These are phyloP conservation scores for Cotesia vestalis DNA, from an alignment of 1,140 invertebrate genomes.

Conservation along the genomic window DNA sequence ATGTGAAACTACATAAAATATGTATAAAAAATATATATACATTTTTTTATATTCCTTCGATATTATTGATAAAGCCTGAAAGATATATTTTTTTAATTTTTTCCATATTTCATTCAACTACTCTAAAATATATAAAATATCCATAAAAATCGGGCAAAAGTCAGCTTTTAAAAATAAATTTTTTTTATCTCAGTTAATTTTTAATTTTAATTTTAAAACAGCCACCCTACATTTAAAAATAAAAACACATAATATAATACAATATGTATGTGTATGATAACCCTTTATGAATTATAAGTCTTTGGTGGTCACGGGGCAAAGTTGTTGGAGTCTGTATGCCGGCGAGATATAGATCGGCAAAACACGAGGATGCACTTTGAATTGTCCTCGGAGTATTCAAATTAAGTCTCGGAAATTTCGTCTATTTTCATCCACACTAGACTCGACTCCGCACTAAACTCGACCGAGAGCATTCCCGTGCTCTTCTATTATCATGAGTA, in stretches of 20 bases:
- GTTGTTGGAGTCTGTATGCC: constrained; percentile 22
- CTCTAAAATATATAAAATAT: too few relatives aligned
- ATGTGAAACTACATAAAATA: too few relatives aligned
- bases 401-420: constrained; percentile 23
- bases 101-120: too few relatives aligned
- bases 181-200: too few relatives aligned
- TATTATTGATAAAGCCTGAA: too few relatives aligned
- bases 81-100: too few relatives aligned
- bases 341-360: constrained; percentile 25
- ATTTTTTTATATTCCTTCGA: too few relatives aligned
- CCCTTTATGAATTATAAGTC: constrained; percentile 33
- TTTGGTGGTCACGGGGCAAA: not conserved
- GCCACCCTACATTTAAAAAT: not conserved
- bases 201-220: too few relatives aligned
- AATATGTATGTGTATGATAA: not conserved
- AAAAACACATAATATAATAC: not conserved
- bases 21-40: too few relatives aligned
- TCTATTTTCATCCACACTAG: constrained; percentile 15
- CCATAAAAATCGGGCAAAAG: too few relatives aligned
- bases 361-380: constrained; percentile 35
- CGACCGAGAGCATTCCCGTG: not conserved
- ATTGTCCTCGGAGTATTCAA: constrained; percentile 18
- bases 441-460: too few relatives aligned
- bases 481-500: not conserved
- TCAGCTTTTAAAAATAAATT: too few relatives aligned